Base-by-base conservation (phyloP, 1,140 invertebrate genomes). In the Diorhabda sublineata region DNA sequence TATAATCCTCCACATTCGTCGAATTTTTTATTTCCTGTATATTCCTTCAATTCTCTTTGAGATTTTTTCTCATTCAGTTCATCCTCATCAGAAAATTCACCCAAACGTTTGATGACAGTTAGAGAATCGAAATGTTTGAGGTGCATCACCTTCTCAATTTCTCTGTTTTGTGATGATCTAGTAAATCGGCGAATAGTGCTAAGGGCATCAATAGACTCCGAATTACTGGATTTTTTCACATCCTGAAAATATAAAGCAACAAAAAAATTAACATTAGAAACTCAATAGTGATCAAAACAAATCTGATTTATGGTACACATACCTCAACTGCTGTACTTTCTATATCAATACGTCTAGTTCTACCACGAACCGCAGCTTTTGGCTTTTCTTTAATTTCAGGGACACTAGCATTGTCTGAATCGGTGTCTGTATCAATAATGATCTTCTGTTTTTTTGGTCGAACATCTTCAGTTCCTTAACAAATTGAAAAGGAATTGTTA, bases 21-120 rank as follows among this genome's bases (percentile, higher is more conserved):
- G 69, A 69, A 62, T 73, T 65, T 44, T 76, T 58, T 63, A 75
- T 69, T 44, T 77, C 75, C 44, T 8, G 72, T 73, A 0, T 69
- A 69, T 59, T 70, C 56, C 60, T 44, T 68, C 8, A 47, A 44
- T 44, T 58, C 41, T 6, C 52, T 69, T 45, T 60, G 43, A 6
- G 66, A 42, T 60, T 71, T 45, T 42, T 68, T 77, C 44, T 69
- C 72, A 7, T 73, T 43, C 3, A 66, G 59, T 64, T 80, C 79
- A 62, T 84, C 83, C 26, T 80, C 81, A 26, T 83, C 83, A 5
- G 83, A 84, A 70, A 83, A 83, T 68, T 82, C 83, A 42, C 72
- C 67, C 4, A 77, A 42, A 67, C 71, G 74, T 65, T 73, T 74
- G 26, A 71, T 43, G 11, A 69, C 42, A 8, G 44, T 66, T n/a